phyloP scores from a whole-genome alignment of 37 sponge, comb jelly and placozoan species.

The Theonella swinhoei region DNA sequence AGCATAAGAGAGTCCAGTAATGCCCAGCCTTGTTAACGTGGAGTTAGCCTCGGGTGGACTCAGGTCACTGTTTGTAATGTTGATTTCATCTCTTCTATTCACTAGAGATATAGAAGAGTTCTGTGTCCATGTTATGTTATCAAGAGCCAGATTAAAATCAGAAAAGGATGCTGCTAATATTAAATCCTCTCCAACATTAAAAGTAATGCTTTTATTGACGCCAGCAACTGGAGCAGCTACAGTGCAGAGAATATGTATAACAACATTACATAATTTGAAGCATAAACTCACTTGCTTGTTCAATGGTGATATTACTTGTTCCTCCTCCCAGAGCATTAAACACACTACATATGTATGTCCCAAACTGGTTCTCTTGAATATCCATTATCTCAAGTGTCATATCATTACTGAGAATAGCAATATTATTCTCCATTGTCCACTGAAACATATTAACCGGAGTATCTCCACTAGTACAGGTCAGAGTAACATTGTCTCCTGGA shows the following conservation, averaged over 20 bases:
- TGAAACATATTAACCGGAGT: neutral
- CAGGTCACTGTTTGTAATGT: neutral
- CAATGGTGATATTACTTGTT: neutral
- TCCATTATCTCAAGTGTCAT: neutral
- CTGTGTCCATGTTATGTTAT: slow-evolving; percentile 13
- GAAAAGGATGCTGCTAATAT: slow-evolving; percentile 6
- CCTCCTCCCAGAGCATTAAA: neutral
- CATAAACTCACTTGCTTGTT: neutral
- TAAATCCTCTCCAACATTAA: slow-evolving; percentile 7
- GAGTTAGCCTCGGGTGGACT: neutral
- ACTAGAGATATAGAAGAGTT: neutral
- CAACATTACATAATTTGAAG: neutral
- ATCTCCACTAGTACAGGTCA: slow-evolving; percentile 26
- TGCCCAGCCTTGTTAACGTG: neutral
- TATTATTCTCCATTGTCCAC: neutral
- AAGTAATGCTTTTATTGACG: neutral
- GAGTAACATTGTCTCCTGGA: neutral
- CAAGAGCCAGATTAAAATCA: slow-evolving; percentile 32
- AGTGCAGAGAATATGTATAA: neutral
- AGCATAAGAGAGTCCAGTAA: slow-evolving; percentile 2
- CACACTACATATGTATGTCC: neutral
- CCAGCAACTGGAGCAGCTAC: neutral
- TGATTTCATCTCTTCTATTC: neutral
- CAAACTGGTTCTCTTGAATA: neutral
- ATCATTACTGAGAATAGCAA: neutral